Base-by-base conservation (phyloP, 2,888 invertebrate species). In the Biston betularia region DNA sequence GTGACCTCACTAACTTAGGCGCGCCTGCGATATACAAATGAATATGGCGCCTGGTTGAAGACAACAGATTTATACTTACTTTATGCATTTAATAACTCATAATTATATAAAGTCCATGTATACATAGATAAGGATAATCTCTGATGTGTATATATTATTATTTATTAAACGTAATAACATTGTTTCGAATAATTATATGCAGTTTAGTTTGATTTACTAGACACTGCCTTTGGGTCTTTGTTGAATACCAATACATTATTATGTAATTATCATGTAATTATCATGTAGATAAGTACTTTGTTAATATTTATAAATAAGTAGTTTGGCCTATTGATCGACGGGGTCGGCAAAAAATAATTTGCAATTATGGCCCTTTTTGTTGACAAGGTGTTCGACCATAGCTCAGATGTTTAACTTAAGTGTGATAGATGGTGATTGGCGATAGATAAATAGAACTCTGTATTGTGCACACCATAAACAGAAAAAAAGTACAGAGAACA, bases 121-220 rank as follows among this genome's bases (percentile, higher is more conserved):
- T 11, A 44, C 33, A 15, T 24, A 15, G 67, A 59, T 67, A 67
- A 63, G 67, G 55, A 50, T 63, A 67, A 54, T 55, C 15, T 38
- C 14, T 12, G n/a, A 5, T 42, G 40, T 34, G 24, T 53, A n/a
- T n/a, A n/a, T n/a, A n/a, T n/a, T n/a, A 46, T 50, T 24, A 53
- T 65, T 61, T 65, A 66, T 48, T 60, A 15, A 60, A 53, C 35
- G 40, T 65, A 50, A 53, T 61, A 61, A 46, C 49, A 50, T 44
- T 54, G 48, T 58, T 40, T 42, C 14, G 56, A 12, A 45, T 66
- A 46, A 61, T 46, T 3, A 42, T 24, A 24, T 33, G 44, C 40
- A 38, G 38, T 38, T 49, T 49, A 49, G 54, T 33, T 40, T 66
- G 66, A 62, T 66, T 66, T 66, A 57, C 55, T 60, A 60, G 60